Percentiles rank a stretch among this genome's conserved stretches.
Conservation (phyloP, 2,888 invertebrate species). For the Cecidostiba fungosa region DNA sequence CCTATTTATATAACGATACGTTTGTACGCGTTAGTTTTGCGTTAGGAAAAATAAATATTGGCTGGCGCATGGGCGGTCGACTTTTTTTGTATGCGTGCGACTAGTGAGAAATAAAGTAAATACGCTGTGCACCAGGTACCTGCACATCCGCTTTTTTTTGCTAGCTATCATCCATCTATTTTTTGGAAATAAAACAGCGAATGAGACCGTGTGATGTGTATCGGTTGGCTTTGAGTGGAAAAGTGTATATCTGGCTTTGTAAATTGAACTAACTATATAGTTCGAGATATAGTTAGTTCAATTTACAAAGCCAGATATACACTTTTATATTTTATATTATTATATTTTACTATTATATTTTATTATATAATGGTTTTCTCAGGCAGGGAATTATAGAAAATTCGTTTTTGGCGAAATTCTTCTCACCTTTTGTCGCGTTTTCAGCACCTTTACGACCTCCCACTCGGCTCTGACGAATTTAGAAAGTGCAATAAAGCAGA, state of each 20-base stretch:
- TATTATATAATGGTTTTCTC: too few relatives aligned
- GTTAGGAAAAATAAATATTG: neutral
- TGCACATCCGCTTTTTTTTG: neutral
- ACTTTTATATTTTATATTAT: too few relatives aligned
- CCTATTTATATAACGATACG: neutral
- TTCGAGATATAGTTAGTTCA: too few relatives aligned
- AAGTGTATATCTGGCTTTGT: too few relatives aligned
- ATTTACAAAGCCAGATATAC: too few relatives aligned
- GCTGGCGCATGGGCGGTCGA: neutral
- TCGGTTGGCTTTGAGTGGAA: neutral
- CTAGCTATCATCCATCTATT: slow-evolving; percentile 26
- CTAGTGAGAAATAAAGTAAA: slow-evolving; percentile 1
- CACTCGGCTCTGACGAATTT: neutral
- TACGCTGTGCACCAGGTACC: neutral
- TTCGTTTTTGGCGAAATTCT: neutral
- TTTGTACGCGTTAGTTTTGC: neutral
- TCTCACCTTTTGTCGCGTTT: neutral
- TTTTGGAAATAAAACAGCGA: slow-evolving; percentile 17
- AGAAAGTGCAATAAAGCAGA: neutral
- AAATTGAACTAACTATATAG: neutral
- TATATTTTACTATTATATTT: too few relatives aligned
- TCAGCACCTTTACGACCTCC: neutral
- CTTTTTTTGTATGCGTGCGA: neutral
- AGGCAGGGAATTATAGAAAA: too few relatives aligned
- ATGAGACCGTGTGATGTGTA: neutral